phyloP scores from a whole-genome alignment of 2,888 invertebrate genomes.

The Calliopum simillimum region DNA sequence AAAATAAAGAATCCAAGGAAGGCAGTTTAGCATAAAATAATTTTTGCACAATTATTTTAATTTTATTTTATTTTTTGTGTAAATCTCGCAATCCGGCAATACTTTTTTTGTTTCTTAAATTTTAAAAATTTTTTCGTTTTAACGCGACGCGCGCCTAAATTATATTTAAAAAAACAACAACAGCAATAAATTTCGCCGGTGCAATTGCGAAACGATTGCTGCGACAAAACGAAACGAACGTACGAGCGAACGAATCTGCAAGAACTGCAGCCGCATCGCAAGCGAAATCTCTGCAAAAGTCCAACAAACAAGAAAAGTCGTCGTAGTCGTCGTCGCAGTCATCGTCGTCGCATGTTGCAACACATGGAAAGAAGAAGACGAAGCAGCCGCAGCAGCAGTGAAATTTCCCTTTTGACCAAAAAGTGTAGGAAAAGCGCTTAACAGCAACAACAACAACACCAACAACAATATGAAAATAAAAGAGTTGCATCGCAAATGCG shows the following conservation, averaged over 20 bases:
- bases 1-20: too few species aligned
- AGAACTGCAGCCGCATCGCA: conserved; percentile 67
- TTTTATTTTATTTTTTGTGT: neutral
- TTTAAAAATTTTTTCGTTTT: conserved; percentile 35
- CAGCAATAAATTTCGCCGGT: conserved; percentile 52
- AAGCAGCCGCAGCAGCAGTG: conserved; percentile 8
- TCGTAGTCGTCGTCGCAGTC: conserved; percentile 42
- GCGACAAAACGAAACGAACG: conserved; percentile 59
- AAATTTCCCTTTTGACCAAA: too few species aligned
- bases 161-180: conserved; percentile 26
- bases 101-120: neutral
- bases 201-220: conserved; percentile 49
- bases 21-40: too few species aligned
- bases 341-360: conserved; percentile 30
- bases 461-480: neutral
- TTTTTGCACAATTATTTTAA: neutral
- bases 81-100: conserved; percentile 29
- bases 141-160: conserved; percentile 41
- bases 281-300: conserved; percentile 66
- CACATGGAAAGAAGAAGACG: conserved; percentile 7
- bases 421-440: conserved; percentile 11
- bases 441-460: neutral
- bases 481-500: neutral
- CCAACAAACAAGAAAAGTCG: conserved; percentile 52
- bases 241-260: conserved; percentile 66